Percentiles rank a stretch among this genome's conserved stretches.
Conservation (phyloP, 2,113 vertebrate species). For the Uria lomvia region DNA sequence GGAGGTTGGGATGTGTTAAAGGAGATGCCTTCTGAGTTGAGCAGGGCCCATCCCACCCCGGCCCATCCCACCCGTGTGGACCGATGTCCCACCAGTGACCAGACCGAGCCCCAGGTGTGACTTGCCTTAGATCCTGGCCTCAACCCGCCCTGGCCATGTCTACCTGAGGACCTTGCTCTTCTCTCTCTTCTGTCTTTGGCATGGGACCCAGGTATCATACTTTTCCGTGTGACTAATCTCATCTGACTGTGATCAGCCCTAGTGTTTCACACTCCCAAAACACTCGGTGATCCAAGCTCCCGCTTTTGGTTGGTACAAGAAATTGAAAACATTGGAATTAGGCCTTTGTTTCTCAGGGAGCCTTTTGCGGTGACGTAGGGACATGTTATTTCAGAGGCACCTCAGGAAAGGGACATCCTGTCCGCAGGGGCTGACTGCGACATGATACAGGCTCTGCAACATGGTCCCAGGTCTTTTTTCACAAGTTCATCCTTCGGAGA, state of each 20-base stretch:
- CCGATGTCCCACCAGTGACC: background rate
- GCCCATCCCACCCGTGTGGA: background rate
- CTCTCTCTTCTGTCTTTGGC: background rate
- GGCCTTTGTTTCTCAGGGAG: background rate
- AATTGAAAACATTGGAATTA: background rate
- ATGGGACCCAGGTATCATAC: background rate
- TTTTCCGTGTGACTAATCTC: background rate
- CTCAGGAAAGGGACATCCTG: background rate
- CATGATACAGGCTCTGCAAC: rapidly evolving
- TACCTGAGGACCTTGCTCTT: background rate
- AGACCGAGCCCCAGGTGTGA: background rate
- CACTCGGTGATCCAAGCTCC: background rate
- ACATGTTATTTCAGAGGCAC: background rate
- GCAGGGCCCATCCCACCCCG: background rate
- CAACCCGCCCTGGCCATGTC: background rate
- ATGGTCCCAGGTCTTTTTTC: background rate
- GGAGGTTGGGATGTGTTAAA: background rate
- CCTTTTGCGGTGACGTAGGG: rapidly evolving
- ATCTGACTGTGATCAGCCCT: background rate
- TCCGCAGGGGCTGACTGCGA: background rate
- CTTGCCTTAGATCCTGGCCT: background rate
- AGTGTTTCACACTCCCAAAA: background rate
- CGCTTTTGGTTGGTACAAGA: background rate
- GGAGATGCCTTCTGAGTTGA: background rate
- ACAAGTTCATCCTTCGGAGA: background rate